These are phyloP conservation scores for Panthera leo DNA, from an alignment of 2,113 vertebrate species.

Conservation along the genomic window DNA sequence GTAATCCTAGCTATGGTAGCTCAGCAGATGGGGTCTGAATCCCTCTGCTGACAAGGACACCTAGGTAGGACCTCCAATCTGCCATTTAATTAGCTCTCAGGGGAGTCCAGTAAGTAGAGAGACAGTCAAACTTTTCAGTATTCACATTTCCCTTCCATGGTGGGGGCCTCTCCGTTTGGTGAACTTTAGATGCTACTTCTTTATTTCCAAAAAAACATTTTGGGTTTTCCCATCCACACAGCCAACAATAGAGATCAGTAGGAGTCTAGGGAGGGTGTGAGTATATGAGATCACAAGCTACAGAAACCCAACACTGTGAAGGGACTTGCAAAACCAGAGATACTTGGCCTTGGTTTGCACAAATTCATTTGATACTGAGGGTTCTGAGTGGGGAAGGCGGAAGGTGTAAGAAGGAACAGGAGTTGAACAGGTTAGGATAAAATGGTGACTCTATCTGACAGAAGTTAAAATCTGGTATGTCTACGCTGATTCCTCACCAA, in stretches of 20 bases:
- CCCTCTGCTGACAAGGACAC: not conserved
- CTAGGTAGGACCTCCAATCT: not conserved
- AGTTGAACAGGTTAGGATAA: not conserved
- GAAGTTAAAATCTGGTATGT: not conserved
- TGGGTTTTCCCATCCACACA: not conserved
- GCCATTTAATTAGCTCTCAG: not conserved
- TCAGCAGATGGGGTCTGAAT: not conserved
- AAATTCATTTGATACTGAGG: not conserved
- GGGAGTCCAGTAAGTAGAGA: not conserved
- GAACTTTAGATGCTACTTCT: conserved; percentile 23
- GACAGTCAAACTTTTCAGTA: not conserved
- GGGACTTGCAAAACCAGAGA: not conserved
- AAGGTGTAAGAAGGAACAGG: not conserved
- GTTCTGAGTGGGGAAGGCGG: not conserved
- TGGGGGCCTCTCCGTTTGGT: not conserved
- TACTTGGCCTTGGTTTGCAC: not conserved
- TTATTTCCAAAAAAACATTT: conserved; percentile 27
- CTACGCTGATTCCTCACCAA: not conserved
- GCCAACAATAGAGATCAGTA: not conserved
- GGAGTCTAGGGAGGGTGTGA: not conserved
- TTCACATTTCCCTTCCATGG: not conserved
- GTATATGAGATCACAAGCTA: not conserved
- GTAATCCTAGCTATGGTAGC: not conserved
- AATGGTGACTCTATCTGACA: not conserved
- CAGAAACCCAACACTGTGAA: not conserved